phyloP scores from a whole-genome alignment of 2,888 invertebrate genomes.

The Cryptops parisi region DNA sequence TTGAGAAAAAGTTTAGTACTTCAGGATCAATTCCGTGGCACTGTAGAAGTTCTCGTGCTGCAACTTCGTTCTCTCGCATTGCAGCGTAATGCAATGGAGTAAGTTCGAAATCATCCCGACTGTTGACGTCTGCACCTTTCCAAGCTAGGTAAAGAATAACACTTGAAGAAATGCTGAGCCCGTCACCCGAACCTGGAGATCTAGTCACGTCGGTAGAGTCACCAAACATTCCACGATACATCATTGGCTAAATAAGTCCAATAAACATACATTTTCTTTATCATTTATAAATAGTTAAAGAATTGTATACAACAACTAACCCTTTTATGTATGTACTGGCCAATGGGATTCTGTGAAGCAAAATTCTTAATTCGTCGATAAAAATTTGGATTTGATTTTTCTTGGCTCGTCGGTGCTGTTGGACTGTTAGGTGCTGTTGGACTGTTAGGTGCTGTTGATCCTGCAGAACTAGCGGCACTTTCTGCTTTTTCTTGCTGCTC shows the following conservation, averaged over 20 bases:
- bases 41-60: conserved; percentile 30
- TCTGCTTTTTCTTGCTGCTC: background rate
- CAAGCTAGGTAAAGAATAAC: conserved; percentile 14
- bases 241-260: background rate
- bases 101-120: conserved; percentile 30
- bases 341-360: background rate
- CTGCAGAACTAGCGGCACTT: too few relatives aligned
- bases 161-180: background rate
- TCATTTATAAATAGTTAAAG: too few relatives aligned
- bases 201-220: background rate
- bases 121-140: conserved; percentile 28
- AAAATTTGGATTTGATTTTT: background rate
- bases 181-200: background rate
- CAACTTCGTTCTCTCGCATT: conserved; percentile 34
- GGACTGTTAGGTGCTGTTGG: background rate
- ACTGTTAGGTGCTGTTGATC: too few relatives aligned
- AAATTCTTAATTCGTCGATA: background rate
- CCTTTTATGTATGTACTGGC: background rate
- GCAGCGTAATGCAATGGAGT: conserved; percentile 35
- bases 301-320: background rate
- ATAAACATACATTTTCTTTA: background rate
- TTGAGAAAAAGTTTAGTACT: conserved; percentile 21
- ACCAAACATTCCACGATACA: conserved; percentile 1
- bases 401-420: background rate
- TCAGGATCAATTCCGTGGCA: conserved; percentile 27